These are phyloP conservation scores for Ophion obscuratus DNA, from an alignment of 2,888 invertebrate species.

Conservation along the genomic window DNA sequence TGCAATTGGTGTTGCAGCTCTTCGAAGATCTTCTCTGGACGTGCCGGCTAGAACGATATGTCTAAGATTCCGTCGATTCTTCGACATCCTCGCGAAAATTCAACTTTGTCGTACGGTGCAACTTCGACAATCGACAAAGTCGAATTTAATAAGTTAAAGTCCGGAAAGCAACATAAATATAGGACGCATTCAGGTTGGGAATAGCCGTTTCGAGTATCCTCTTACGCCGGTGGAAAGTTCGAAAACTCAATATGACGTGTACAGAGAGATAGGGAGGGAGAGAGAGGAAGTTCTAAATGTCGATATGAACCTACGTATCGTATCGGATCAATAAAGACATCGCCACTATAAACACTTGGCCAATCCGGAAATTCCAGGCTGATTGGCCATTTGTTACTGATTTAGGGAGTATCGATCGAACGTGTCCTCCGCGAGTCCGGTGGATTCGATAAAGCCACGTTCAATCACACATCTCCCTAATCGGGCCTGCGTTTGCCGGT, in stretches of 20 bases:
- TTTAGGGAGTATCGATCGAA: conserved; percentile 40
- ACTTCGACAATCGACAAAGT: conserved; percentile 14
- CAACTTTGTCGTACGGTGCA: background rate
- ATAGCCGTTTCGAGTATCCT: conserved; percentile 7
- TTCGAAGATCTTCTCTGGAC: background rate
- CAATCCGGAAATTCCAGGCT: conserved; percentile 31
- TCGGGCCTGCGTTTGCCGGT: background rate
- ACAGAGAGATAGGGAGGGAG: background rate
- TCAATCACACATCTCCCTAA: conserved; percentile 43
- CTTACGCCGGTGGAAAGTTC: conserved; percentile 14
- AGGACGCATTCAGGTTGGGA: conserved; percentile 1
- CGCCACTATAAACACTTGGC: background rate
- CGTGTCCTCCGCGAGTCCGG: background rate
- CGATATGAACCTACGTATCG: conserved; percentile 1
- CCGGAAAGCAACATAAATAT: background rate
- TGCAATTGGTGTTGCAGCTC: conserved; percentile 32
- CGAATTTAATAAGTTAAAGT: conserved; percentile 27
- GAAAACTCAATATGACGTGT: conserved; percentile 38
- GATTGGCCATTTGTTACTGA: conserved; percentile 52
- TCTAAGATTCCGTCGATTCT: conserved; percentile 50
- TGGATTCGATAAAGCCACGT: background rate
- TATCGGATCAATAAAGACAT: conserved; percentile 4
- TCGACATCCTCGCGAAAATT: background rate
- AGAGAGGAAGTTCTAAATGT: background rate
- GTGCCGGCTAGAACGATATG: background rate